Evolutionary conservation across 2,113 vertebrate genomes (phyloP).

Genomic region (Crotalus horridus): DNA sequence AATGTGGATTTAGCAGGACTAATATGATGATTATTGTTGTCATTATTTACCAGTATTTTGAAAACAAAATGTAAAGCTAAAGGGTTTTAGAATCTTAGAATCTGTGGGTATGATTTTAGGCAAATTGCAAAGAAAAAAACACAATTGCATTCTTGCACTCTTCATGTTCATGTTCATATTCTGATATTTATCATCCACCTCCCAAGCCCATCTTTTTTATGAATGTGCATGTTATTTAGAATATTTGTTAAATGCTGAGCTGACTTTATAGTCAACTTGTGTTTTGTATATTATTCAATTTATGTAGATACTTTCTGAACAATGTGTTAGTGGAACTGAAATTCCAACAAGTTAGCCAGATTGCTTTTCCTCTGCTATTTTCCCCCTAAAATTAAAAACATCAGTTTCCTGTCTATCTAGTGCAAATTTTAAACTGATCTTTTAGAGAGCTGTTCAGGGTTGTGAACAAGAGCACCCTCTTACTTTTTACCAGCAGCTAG

Average conservation of each 20-base stretch:
- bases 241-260: background rate
- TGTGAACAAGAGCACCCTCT: conserved; percentile 46
- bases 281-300: background rate
- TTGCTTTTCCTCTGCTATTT: conserved; percentile 52
- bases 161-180: background rate
- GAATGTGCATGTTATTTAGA: background rate
- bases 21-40: background rate
- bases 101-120: background rate
- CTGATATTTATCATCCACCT: background rate
- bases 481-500: conserved; percentile 52
- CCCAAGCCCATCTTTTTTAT: background rate
- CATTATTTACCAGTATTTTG: background rate
- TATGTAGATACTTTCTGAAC: background rate
- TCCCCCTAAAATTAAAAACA: conserved; percentile 47
- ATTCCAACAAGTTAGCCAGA: conserved; percentile 41
- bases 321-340: conserved; percentile 1
- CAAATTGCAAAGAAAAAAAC: background rate
- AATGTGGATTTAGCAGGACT: background rate
- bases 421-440: conserved; percentile 46
- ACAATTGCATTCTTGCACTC: background rate
- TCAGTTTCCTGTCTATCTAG: conserved; percentile 54
- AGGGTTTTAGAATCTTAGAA: background rate
- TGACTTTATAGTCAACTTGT: background rate
- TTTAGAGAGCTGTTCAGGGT: conserved; percentile 46
- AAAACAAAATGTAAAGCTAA: background rate